Evolutionary conservation across 64 coral and sea anemone genomes (phyloP).

Genomic region (Actinia equina): DNA sequence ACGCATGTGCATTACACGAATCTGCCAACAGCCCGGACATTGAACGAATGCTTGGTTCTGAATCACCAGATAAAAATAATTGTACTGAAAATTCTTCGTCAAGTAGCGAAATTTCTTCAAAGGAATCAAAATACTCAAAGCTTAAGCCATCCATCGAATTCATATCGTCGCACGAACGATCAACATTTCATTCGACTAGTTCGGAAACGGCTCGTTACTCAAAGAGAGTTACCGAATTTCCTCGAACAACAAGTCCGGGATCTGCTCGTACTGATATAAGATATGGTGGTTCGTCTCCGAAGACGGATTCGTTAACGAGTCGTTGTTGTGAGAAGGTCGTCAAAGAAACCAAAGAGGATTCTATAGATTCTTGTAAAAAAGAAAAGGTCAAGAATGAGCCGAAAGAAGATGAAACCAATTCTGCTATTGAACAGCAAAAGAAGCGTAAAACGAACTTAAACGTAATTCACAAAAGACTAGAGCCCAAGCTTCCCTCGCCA

Average conservation of each 20-base stretch:
- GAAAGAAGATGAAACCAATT: background rate
- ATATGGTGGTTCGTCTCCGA: background rate
- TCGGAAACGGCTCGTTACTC: background rate
- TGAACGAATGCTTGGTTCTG: conserved; percentile 43
- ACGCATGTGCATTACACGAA: conserved; percentile 55
- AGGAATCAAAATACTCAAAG: background rate
- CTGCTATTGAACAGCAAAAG: background rate
- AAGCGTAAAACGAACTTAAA: conserved; percentile 18
- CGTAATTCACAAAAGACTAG: conserved; percentile 32
- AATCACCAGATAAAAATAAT: conserved; percentile 18
- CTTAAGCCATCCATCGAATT: background rate
- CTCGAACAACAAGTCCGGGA: background rate
- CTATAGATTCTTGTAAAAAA: background rate
- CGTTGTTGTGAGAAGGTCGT: background rate
- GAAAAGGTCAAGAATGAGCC: background rate
- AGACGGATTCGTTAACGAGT: background rate
- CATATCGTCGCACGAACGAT: background rate
- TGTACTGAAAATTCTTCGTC: background rate
- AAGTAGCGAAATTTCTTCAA: background rate
- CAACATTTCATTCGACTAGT: background rate
- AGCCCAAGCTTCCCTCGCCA: conserved; percentile 76
- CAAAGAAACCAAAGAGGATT: background rate
- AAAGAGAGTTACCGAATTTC: background rate
- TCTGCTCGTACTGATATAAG: background rate
- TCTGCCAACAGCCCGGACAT: conserved; percentile 55